Base-by-base conservation (phyloP, 2,797 vertebrate species). In the Enteromius treurensis region DNA sequence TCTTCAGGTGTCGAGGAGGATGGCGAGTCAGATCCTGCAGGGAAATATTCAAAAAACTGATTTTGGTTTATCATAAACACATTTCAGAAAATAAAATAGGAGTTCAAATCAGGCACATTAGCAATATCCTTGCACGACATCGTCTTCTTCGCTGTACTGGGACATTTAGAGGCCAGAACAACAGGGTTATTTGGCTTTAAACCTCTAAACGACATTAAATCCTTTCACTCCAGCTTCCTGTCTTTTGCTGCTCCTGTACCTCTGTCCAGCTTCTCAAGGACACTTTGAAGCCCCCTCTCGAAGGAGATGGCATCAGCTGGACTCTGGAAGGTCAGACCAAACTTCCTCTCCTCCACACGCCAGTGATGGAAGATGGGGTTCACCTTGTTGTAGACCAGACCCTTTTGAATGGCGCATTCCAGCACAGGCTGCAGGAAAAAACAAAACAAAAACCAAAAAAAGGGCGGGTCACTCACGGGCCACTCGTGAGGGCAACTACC, bases 321-420 rank as follows among this genome's bases (percentile, higher is more conserved):
- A 90, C 96, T 97, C 94, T 97, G 97, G 94, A 98, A 98, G 0
- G 96, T 98, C 84, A 98, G 95, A 85, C 96, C 97, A 82, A 97
- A 97, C 92, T 96, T 98, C 88, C 94, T 95, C 85, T 97, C 96
- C 32, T 96, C 96, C 58, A 97, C 94, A 85, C 96, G 95, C 97
- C 97, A 97, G 90, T 98, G 97, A 90, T 98, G 97, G 92, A 98
- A 98, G 94, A 98, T 97, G 90, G 96, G 97, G 90, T 96, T 98
- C 90, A 97, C 97, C 90, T 97, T 98, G 94, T 97, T 97, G 93
- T 98, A 97, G 86, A 97, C 95, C 81, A 98, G 89, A 77, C 96
- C 96, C 89, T 92, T 96, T 90, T 95, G 96, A 88, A 98, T 94
- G 0, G 93, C 89, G 65, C 97, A 97, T 89, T 98, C 96, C 92